phyloP scores from a whole-genome alignment of 2,113 vertebrate genomes.

The Leptocoma aspasia region DNA sequence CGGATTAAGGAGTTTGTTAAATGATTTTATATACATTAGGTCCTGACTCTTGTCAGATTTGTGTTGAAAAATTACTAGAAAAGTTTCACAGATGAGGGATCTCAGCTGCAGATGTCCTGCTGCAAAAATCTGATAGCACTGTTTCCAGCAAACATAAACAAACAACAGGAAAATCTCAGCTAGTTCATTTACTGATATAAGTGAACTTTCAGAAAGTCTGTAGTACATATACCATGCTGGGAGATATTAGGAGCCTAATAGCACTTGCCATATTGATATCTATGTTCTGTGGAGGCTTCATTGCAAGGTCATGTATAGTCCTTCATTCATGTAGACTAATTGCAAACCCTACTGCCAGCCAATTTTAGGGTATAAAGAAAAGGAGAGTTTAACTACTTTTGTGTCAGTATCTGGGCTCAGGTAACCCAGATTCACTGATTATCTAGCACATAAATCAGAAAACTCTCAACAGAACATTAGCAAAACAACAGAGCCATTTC shows the following conservation, averaged over 20 bases:
- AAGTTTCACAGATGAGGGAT: not conserved
- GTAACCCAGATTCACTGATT: not conserved
- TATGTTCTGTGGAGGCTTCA: not conserved
- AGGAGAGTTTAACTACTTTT: not conserved
- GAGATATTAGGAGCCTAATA: not conserved
- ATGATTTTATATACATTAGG: not conserved
- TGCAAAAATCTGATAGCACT: not conserved
- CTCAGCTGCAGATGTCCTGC: not conserved
- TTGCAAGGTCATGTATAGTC: not conserved
- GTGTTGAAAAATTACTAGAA: not conserved
- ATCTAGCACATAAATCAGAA: not conserved
- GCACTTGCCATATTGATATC: not conserved
- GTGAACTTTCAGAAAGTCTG: not conserved
- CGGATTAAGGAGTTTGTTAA: not conserved
- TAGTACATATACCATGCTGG: not conserved
- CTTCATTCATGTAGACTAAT: not conserved
- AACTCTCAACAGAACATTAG: not conserved
- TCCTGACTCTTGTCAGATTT: not conserved
- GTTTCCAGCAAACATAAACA: not conserved
- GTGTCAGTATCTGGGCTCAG: not conserved
- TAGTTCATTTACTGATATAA: not conserved
- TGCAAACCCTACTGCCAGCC: not conserved
- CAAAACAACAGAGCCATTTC: not conserved
- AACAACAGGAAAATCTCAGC: not conserved
- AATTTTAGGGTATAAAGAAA: not conserved